These are phyloP conservation scores for Parasteatoda lunata DNA, from an alignment of 2,888 invertebrate genomes.

Conservation along the genomic window DNA sequence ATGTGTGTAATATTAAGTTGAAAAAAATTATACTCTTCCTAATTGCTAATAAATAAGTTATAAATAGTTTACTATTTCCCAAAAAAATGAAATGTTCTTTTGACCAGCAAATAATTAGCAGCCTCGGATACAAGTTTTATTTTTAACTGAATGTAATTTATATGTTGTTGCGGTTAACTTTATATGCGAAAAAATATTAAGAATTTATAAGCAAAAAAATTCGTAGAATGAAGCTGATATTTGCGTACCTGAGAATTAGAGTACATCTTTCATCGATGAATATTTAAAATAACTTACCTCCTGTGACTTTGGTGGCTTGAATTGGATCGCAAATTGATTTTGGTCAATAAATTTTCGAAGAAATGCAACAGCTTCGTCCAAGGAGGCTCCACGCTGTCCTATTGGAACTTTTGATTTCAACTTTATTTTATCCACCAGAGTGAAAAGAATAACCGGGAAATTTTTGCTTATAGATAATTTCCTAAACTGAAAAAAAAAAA, in stretches of 20 bases:
- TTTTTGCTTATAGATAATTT: constrained; percentile 7
- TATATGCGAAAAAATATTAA: too few relatives aligned
- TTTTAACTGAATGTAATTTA: too few relatives aligned
- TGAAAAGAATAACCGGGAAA: constrained; percentile 2
- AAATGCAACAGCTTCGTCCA: neutral
- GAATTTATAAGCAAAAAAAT: too few relatives aligned
- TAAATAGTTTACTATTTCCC: too few relatives aligned
- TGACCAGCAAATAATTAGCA: too few relatives aligned
- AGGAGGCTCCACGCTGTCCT: constrained; percentile 7
- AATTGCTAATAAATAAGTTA: too few relatives aligned
- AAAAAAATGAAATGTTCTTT: too few relatives aligned
- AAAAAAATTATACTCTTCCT: too few relatives aligned
- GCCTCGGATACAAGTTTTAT: too few relatives aligned
- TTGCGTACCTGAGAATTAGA: neutral
- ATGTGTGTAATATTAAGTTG: too few relatives aligned
- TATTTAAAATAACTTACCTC: constrained; percentile 4
- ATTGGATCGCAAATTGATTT: constrained; percentile 29
- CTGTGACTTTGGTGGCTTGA: neutral
- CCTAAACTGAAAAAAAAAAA: neutral
- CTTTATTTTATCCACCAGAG: constrained; percentile 28
- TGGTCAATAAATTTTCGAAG: constrained; percentile 12
- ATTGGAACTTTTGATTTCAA: neutral
- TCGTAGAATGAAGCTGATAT: too few relatives aligned
- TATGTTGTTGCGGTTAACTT: too few relatives aligned
- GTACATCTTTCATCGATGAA: neutral